Evolutionary conservation across 92 coral and sea anemone species (phyloP), one percentile per base, ranked within the genome.

Genomic region (Blastomussa wellsi): DNA sequence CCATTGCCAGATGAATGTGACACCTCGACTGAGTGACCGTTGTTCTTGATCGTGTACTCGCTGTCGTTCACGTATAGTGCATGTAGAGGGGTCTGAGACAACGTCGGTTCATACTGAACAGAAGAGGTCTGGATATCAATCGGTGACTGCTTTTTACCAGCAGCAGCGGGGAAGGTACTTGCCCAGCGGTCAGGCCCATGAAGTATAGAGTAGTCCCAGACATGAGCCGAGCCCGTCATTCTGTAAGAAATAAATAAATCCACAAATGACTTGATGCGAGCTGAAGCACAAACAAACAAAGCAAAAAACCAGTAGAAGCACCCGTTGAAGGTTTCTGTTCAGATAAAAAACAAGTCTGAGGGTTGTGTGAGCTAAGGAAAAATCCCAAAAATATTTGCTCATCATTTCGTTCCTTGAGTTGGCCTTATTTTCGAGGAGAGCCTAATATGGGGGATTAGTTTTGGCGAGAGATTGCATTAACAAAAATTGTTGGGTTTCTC

Each of bases 71-170:
- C 48, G 86, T 89, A 89, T 13, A 79, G 48, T 16, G 77, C 47
- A 35, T 82, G 82, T 64, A 89, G 80, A 41, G 82, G 89, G 26
- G 89, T 47, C 82, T 70, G 68, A 5, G 94, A 85, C 41, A 95
- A 73, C 65, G 68, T 67, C 24, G 90, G 47, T 83, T 95, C 98
- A 75, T 87, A 86, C 22, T 76, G 64, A 33, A 84, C 93, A 49
- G 85, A 81, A 28, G 80, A 66, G 14, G 86, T 86, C 65, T 84
- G 59, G 86, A 95, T 94, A 75, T 95, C 93, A 47, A 95, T 90
- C 5, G 98, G 98, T 39, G 98, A 95, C 78, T 95, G 98, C 3
- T 88, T 59, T 36, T 90, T 74, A 72, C 98, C 98, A 26, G 89
- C 90, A 65, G 90, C 89, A 12, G 85, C 62, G 1, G 93, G 87